phyloP scores from a whole-genome alignment of 2,113 vertebrate species.

The Hassar affinis region DNA sequence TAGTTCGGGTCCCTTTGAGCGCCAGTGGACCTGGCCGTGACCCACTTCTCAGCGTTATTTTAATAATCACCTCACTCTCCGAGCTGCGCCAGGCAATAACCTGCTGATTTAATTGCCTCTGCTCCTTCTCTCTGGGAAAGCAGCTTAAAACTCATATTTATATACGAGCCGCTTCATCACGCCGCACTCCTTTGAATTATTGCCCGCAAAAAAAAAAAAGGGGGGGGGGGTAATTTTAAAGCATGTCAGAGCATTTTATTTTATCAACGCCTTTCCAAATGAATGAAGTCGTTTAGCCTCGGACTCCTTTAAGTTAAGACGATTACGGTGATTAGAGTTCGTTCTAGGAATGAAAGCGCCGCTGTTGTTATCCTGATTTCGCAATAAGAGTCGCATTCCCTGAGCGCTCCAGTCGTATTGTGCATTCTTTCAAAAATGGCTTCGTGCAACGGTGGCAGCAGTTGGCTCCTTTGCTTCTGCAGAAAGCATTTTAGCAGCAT shows the following conservation, averaged over 20 bases:
- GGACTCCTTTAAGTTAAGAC: conserved; percentile 23
- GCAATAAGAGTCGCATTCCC: background rate
- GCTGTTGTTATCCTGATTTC: background rate
- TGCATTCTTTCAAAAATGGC: background rate
- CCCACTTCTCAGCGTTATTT: conserved; percentile 36
- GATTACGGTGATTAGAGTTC: conserved; percentile 16
- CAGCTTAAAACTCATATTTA: conserved; percentile 32
- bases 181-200: conserved; percentile 22
- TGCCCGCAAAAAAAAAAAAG: background rate
- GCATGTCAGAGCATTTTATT: background rate
- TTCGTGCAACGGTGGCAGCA: background rate
- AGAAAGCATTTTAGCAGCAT: conserved; percentile 4
- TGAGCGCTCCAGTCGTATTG: background rate
- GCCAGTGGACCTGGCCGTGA: background rate
- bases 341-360: background rate
- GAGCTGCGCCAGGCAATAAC: conserved; percentile 29
- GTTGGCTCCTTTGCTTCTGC: conserved; percentile 5
- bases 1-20: conserved; percentile 7
- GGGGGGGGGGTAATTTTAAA: conserved; percentile 1
- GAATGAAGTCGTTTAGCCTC: conserved; percentile 4
- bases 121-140: conserved; percentile 17
- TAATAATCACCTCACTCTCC: conserved; percentile 31
- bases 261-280: conserved; percentile 11
- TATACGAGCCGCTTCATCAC: conserved; percentile 19
- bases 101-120: conserved; percentile 42